phyloP scores from a whole-genome alignment of 2,888 invertebrate species.

The Synergus umbraculus region DNA sequence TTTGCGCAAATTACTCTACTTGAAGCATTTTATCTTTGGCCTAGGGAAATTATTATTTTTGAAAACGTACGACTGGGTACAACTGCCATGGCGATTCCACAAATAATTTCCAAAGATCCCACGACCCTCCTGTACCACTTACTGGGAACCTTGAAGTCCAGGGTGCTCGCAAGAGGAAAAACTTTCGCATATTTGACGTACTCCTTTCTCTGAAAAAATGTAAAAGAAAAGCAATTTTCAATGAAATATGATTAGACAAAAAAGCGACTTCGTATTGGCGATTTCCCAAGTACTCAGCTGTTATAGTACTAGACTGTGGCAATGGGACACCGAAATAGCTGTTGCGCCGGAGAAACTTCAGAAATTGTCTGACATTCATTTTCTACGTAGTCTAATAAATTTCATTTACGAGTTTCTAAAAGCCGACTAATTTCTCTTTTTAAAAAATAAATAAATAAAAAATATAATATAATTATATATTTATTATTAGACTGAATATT shows the following conservation, averaged over 20 bases:
- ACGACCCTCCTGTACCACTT: conserved; percentile 94
- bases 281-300: conserved; percentile 61
- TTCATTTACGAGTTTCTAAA: neutral
- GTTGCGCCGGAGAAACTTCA: conserved; percentile 50
- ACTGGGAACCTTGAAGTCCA: conserved; percentile 93
- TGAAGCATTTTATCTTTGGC: neutral
- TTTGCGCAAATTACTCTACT: neutral
- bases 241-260: conserved; percentile 44
- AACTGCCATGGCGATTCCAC: conserved; percentile 89
- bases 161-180: conserved; percentile 88
- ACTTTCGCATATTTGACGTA: conserved; percentile 98
- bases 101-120: conserved; percentile 90
- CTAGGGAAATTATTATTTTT: neutral
- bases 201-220: conserved; percentile 88
- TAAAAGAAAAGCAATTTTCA: conserved; percentile 27
- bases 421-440: neutral
- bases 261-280: conserved; percentile 53
- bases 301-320: conserved; percentile 64
- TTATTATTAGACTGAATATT: neutral
- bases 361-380: conserved; percentile 53
- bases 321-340: conserved; percentile 65
- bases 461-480: neutral
- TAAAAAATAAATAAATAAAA: neutral
- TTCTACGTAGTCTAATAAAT: conserved; percentile 1
- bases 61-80: conserved; percentile 89